Base-by-base conservation (phyloP, 2,113 vertebrate species). In the Rhinolophus sinicus region DNA sequence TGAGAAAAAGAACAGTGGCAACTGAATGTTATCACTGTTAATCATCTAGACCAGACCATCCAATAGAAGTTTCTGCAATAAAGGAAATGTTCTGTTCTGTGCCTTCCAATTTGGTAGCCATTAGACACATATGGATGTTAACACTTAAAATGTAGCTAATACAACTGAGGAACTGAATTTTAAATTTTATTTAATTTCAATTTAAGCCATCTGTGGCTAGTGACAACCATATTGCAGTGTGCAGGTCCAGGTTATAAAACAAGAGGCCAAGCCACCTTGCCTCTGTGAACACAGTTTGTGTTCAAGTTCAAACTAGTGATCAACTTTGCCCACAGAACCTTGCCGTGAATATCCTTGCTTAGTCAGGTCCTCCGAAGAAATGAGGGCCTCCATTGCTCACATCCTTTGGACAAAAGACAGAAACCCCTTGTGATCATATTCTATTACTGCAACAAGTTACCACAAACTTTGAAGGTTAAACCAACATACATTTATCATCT, bases 111-210 rank as follows among this genome's bases (percentile, higher is more conserved):
- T 85, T 11, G 15, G 24, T 75, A 75, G 44, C 44, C 33, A 58
- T 81, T 85, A 81, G 26, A 52, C n/a, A 88, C n/a, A 65, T 8
- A 40, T 13, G 15, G 24, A 11, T 94, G 22, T 62, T 47, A 94
- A 88, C 8, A 65, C 88, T 73, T 76, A 82, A 87, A 96, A 73
- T 56, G 35, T 58, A 88, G 52, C 56, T 93, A 90, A 96, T 60
- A 67, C 4, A 58, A 69, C 0, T 14, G 16, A 85, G 33, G 26
- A 47, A 78, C 24, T 78, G 18, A 67, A 70, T 33, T 96, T 81
- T 58, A 52, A 56, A 30, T 90, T 95, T 65, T 83, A 56, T 78
- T 95, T 92, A 33, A 85, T 77, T 86, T 89, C 70, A 76, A 30
- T 60, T 88, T 83, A 89, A 94, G 30, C 56, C 16, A 11, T 44